Conservation (phyloP, 2,888 invertebrate species). For the Dasysyrphus tricinctus region DNA sequence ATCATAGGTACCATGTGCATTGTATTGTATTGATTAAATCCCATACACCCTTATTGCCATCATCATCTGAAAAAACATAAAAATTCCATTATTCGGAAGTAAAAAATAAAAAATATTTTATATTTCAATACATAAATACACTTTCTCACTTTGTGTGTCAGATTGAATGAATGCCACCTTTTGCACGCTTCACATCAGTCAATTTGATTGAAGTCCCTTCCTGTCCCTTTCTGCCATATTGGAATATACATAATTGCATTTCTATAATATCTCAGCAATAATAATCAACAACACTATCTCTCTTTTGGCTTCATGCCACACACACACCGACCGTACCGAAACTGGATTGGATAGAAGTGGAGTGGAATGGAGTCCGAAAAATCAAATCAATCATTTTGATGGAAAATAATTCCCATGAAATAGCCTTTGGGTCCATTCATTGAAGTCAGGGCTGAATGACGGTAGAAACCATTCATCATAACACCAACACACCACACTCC, state of each 20-base stretch:
- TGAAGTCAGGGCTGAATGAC: constrained; percentile 33
- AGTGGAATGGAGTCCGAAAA: constrained; percentile 49
- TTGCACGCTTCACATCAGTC: constrained; percentile 53
- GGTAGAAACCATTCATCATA: constrained; percentile 49
- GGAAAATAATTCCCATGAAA: constrained; percentile 73
- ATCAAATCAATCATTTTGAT: constrained; percentile 75
- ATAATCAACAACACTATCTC: constrained; percentile 58
- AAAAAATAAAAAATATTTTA: constrained; percentile 19
- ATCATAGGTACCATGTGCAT: neutral
- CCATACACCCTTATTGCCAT: neutral
- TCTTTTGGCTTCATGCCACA: constrained; percentile 14
- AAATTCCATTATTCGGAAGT: constrained; percentile 33
- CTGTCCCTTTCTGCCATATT: constrained; percentile 15
- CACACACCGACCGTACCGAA: neutral
- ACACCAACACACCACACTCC: constrained; percentile 24
- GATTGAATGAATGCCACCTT: constrained; percentile 35
- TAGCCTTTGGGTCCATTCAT: constrained; percentile 61
- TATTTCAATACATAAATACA: constrained; percentile 14
- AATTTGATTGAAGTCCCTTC: constrained; percentile 54
- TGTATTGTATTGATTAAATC: constrained; percentile 19
- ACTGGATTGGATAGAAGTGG: neutral
- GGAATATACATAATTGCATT: constrained; percentile 66
- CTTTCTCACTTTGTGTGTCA: constrained; percentile 25
- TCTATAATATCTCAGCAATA: constrained; percentile 65
- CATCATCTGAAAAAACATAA: constrained; percentile 32